Evolutionary conservation across 1,140 invertebrate species (phyloP), one percentile per base, ranked within the genome.

Genomic region (Neelides sp.): DNA sequence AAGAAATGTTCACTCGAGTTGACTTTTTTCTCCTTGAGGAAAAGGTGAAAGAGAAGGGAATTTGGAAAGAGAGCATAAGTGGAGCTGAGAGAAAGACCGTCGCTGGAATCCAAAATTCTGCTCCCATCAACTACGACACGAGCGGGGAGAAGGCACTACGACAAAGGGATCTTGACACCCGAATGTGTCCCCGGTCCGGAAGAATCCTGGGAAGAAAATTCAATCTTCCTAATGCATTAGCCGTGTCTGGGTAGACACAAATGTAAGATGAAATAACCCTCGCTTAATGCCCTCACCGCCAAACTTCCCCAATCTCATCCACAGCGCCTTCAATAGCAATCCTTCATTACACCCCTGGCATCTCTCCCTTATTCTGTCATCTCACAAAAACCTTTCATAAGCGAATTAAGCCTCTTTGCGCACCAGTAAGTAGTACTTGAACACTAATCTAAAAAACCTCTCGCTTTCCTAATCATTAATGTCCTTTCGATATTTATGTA

Each of bases 171-270:
- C n/a, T n/a, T 32, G n/a, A n/a, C 8, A 10, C n/a, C 8, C 8
- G n/a, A 8, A 32, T 32, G 8, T 32, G 8, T 32, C 30, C 30
- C n/a, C 30, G 8, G 30, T n/a, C 30, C n/a, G 41, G 22, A 7
- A 7, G 27, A 10, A 13, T 32, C 13, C 13, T 15, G 8, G 34
- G 41, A 53, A 52, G 52, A 51, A 54, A 58, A 54, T 54, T 54
- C 56, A 58, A 58, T 58, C 56, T 58, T 50, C 36, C 52, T 58
- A 58, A 58, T 58, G 56, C 56, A 58, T 51, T 54, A 58, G 49
- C 54, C 54, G 56, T 58, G 56, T 58, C 44, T 5, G 40, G 48
- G 49, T 45, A 53, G 23, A 51, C 40, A 51, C 41, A 58, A 58
- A 54, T 58, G 56, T 58, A 51, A 58, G 13, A 39, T 48, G 43